phyloP scores from a whole-genome alignment of 53 echinoderm and acorn worm species.

The Mesocentrotus franciscanus region DNA sequence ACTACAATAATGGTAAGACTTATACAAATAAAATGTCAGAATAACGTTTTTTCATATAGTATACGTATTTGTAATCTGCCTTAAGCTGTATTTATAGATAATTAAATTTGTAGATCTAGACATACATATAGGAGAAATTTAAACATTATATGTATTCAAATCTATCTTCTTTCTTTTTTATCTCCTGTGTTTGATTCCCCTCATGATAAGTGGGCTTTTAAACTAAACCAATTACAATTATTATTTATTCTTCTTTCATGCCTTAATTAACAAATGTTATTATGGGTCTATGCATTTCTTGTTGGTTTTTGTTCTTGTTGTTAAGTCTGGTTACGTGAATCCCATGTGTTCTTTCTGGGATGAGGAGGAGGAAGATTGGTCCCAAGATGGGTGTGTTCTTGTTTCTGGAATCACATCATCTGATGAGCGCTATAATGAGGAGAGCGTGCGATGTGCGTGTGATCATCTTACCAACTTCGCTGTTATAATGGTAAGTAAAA shows the following conservation, averaged over 20 bases:
- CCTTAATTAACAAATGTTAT: neutral
- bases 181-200: too few relatives aligned
- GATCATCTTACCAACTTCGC: conserved; percentile 90
- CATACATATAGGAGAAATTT: too few relatives aligned
- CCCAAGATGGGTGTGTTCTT: conserved; percentile 2
- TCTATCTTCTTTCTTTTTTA: neutral
- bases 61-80: too few relatives aligned
- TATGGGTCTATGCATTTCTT: too few relatives aligned
- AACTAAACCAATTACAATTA: too few relatives aligned
- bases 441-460: conserved; percentile 2
- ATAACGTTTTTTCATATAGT: neutral
- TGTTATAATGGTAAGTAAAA: conserved; percentile 75
- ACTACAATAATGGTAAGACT: neutral
- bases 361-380: neutral
- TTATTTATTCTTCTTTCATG: too few relatives aligned
- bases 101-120: neutral
- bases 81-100: too few relatives aligned
- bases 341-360: conserved; percentile 38
- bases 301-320: neutral
- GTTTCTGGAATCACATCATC: conserved; percentile 1
- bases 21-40: neutral
- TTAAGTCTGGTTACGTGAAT: neutral
- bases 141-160: neutral
- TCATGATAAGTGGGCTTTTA: too few relatives aligned
- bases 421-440: too few relatives aligned